Evolutionary conservation across 64 coral and sea anemone species (phyloP), one percentile per base, ranked within the genome.

Genomic region (Pachyseris speciosa): DNA sequence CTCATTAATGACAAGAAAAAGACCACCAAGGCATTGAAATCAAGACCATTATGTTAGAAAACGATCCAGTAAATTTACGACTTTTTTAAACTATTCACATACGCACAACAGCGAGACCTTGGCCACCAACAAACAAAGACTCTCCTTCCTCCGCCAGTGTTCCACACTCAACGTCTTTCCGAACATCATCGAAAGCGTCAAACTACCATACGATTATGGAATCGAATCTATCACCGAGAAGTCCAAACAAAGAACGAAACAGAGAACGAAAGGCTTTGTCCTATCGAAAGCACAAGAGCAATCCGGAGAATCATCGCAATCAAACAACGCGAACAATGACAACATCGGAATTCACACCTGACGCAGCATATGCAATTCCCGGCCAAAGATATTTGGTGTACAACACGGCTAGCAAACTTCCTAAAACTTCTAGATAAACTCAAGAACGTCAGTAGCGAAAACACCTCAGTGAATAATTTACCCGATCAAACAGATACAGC

Each of bases 141-240:
- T 91, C 77, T 11, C 30, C 9, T 91, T 91, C 11, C 64, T 91
- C 12, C 51, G 34, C 43, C 74, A 39, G 84, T 91, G 89, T 31
- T 74, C 78, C 7, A 26, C 45, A 29, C 51, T 75, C 33, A 32
- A 43, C 25, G 61, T 92, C 50, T 84, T 92, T 50, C 78, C 89
- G 16, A n/a, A 34, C 16, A 92, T 69, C 1, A 85, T 92, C 79
- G 34, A 38, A 60, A 92, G 85, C 80, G 30, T 92, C 78, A 92
- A 66, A 74, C 37, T 75, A 10, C 66, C 67, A 11, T 92, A 59
- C 2, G 51, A 87, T 41, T 42, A 41, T 55, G 85, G 68, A 57
- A 60, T 88, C 19, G 1, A 28, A 41, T 60, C 85, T 50, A 53
- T 92, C 80, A 41, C 40, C 7, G 49, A 84, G 19, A 85, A 47